Evolutionary conservation across 2,113 vertebrate species (phyloP).

Genomic region (Ptilonorhynchus violaceus): DNA sequence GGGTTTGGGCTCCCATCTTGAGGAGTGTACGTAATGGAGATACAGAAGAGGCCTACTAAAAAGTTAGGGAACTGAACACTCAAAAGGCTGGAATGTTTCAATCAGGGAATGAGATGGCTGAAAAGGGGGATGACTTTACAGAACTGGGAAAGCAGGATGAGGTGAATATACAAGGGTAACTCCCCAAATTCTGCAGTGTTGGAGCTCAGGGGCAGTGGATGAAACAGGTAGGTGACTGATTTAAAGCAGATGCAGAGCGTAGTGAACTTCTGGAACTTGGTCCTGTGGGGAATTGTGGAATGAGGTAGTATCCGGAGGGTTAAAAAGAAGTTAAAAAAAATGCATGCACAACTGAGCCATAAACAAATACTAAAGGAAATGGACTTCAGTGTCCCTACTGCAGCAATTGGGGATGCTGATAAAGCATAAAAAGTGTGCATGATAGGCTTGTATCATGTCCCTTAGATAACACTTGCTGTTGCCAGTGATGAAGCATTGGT

Average conservation of each 20-base stretch:
- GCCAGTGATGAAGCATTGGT: neutral
- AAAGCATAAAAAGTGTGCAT: neutral
- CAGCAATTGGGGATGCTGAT: neutral
- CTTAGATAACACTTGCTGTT: neutral
- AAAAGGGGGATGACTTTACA: neutral
- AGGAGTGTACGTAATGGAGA: neutral
- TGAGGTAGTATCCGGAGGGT: neutral
- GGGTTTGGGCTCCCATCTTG: neutral
- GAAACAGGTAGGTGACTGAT: neutral
- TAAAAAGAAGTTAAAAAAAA: neutral
- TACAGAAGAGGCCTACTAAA: neutral
- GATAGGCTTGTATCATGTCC: accelerated
- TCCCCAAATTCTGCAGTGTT: neutral
- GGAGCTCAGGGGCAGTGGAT: neutral
- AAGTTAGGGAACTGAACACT: neutral
- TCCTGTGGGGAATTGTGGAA: neutral
- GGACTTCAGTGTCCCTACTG: neutral
- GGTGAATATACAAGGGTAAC: neutral
- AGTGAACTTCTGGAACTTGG: neutral
- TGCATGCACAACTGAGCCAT: neutral
- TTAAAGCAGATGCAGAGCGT: neutral
- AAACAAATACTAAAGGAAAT: neutral
- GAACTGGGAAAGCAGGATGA: neutral
- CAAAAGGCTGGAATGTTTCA: neutral
- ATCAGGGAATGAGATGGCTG: neutral